These are phyloP conservation scores for Recurvirostra avosetta DNA, from an alignment of 2,113 vertebrate genomes.

Conservation along the genomic window DNA sequence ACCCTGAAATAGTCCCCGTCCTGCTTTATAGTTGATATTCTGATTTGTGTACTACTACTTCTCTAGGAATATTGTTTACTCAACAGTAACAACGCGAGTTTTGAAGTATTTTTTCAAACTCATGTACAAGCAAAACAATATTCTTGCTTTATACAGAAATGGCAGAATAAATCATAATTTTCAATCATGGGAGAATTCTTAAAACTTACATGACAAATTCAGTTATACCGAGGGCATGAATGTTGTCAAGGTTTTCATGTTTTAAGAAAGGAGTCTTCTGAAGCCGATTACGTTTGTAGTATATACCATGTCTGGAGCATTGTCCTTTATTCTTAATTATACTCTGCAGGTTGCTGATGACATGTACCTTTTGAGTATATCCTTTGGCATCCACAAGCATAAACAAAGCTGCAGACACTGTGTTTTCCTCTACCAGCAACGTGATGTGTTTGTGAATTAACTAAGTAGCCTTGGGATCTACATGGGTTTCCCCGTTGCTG, in stretches of 20 bases:
- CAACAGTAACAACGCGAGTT: neutral
- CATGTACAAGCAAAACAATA: neutral
- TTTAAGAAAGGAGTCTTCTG: neutral
- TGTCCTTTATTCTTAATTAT: slow-evolving; percentile 50
- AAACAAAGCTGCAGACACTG: slow-evolving; percentile 64
- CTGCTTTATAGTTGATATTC: neutral
- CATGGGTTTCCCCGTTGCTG: neutral
- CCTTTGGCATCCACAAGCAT: slow-evolving; percentile 28
- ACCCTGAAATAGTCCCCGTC: neutral
- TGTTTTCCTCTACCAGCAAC: slow-evolving; percentile 13
- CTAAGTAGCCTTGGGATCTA: slow-evolving; percentile 10
- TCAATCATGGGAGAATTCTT: neutral
- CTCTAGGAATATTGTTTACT: neutral
- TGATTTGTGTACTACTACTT: neutral
- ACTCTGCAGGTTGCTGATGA: slow-evolving; percentile 20
- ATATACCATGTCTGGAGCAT: neutral
- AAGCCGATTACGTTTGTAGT: neutral
- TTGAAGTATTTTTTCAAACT: neutral
- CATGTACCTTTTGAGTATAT: slow-evolving; percentile 2
- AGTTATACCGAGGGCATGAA: neutral
- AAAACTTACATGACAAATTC: neutral
- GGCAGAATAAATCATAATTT: neutral
- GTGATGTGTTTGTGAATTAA: slow-evolving; percentile 48
- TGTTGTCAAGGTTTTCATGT: neutral
- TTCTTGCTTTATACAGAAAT: neutral